Evolutionary conservation across 2,888 invertebrate genomes (phyloP).

Genomic region (Lithophane semibrunnea): DNA sequence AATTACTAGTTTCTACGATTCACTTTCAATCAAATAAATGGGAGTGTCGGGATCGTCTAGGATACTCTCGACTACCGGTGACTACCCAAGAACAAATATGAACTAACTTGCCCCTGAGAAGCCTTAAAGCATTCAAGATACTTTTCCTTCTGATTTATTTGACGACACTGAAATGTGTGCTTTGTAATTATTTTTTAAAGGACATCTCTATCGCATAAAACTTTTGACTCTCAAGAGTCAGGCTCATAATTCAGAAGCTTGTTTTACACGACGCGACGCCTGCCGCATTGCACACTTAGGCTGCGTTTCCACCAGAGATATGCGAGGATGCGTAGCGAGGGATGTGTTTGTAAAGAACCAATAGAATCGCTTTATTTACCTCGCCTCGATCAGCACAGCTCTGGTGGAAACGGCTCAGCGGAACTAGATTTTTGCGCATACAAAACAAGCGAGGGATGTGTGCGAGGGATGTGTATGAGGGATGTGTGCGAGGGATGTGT

Average conservation of each 20-base stretch:
- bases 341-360: too few relatives aligned
- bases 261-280: constrained; percentile 9
- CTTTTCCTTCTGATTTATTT: background rate
- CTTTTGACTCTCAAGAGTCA: background rate
- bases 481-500: too few relatives aligned
- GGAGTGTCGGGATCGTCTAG: background rate
- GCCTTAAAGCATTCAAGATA: background rate
- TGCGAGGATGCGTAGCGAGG: too few relatives aligned
- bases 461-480: too few relatives aligned
- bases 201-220: background rate
- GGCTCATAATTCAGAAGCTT: constrained; percentile 35
- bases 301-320: too few relatives aligned
- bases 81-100: background rate
- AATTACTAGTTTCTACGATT: background rate
- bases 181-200: background rate
- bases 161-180: too few relatives aligned
- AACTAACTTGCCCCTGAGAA: background rate
- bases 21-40: background rate
- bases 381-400: too few relatives aligned
- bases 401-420: too few relatives aligned
- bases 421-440: too few relatives aligned
- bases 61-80: background rate
- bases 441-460: too few relatives aligned
- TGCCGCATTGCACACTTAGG: constrained; percentile 17
- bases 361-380: too few relatives aligned